phyloP scores from a whole-genome alignment of 1,140 invertebrate species.

The Meteorus sp. region DNA sequence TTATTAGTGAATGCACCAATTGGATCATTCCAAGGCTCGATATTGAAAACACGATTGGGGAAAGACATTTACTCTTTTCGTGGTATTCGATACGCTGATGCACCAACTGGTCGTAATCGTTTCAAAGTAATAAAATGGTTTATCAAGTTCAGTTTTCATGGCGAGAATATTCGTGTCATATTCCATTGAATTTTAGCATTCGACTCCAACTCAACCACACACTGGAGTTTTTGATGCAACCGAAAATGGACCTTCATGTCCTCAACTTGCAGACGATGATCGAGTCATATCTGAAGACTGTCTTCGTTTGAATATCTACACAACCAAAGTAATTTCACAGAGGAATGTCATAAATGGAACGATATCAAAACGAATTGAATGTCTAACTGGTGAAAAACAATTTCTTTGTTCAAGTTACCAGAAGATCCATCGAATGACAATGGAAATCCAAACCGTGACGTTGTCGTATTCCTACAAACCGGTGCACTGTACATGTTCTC shows the following conservation, averaged over 20 bases:
- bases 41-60: too few relatives aligned
- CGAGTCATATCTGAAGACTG: slow-evolving; percentile 67
- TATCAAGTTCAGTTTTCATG: too few relatives aligned
- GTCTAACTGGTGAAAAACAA: too few relatives aligned
- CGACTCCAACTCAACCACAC: slow-evolving; percentile 23
- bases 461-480: slow-evolving; percentile 65
- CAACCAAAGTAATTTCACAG: slow-evolving; percentile 65
- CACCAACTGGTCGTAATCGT: slow-evolving; percentile 62
- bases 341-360: too few relatives aligned
- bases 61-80: slow-evolving; percentile 66
- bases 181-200: slow-evolving; percentile 30
- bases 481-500: slow-evolving; percentile 58
- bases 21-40: too few relatives aligned
- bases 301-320: slow-evolving; percentile 78
- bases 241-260: slow-evolving; percentile 39
- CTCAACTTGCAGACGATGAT: slow-evolving; percentile 16
- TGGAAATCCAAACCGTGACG: slow-evolving; percentile 49
- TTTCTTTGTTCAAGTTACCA: too few relatives aligned
- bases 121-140: slow-evolving; percentile 69
- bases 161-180: too few relatives aligned
- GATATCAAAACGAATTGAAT: too few relatives aligned
- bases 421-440: too few relatives aligned
- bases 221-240: slow-evolving; percentile 30
- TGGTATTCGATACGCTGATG: slow-evolving; percentile 67
- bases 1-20: too few relatives aligned